Base-by-base conservation (phyloP, 2,888 invertebrate species). In the Dasypogon diadema region DNA sequence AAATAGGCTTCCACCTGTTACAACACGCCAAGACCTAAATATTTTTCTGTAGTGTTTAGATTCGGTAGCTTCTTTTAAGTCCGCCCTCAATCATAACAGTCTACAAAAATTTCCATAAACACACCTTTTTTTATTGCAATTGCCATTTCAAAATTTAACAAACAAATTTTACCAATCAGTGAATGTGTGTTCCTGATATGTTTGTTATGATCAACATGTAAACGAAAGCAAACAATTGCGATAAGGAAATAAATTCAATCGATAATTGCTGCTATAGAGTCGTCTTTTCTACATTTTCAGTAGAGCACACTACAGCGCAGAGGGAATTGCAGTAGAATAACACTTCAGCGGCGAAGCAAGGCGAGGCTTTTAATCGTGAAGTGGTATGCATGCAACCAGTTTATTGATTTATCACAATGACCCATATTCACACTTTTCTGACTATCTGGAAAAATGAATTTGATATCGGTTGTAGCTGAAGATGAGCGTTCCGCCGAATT, bases 331-430 rank as follows among this genome's bases (percentile, higher is more conserved):
- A 60, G 34, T 22, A 18, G 2, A 60, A 16, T 34, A 30, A 18
- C 21, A 37, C 3, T 60, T 2, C 37, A 60, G 37, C 12, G 5
- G 12, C 12, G 26, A 26, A 22, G 0, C 18, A 12, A 37, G 46
- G 65, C 48, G 16, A n/a, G 54, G 8, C n/a, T n/a, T 16, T 6
- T 68, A 68, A 68, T 68, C 46, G 3, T 26, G 6, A 14, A 14
- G 22, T 16, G 42, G 46, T 22, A 16, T 68, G 46, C 46, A 24
- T 46, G 46, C 48, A 34, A 18, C 60, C 26, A 58, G 18, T 8
- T 22, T 68, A 68, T 48, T 68, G 65, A 68, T 68, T 68, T 48
- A 68, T 68, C 46, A 68, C 22, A 34, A 24, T 68, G 46, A 26
- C 48, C 46, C 46, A 46, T 10, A 48, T 48, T 48, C 48, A 46